Evolutionary conservation across 2,113 vertebrate genomes (phyloP).

Genomic region (Gasterosteus nipponicus): DNA sequence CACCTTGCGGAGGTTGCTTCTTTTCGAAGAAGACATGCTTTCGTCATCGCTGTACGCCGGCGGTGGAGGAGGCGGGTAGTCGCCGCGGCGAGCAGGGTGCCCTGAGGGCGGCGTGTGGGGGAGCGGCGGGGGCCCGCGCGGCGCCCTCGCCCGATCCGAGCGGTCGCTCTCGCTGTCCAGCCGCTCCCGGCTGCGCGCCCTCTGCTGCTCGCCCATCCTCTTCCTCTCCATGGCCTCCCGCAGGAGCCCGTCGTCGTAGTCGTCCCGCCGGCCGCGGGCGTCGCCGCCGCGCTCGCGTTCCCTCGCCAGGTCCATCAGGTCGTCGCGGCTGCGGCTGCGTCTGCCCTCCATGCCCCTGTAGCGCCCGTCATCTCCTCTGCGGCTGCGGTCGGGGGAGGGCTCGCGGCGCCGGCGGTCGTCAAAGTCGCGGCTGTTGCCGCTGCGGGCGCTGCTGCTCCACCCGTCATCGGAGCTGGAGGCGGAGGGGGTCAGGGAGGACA

Average conservation of each 20-base stretch:
- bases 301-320: conserved; percentile 79
- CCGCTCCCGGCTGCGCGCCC: conserved; percentile 79
- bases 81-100: conserved; percentile 61
- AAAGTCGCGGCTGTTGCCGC: conserved; percentile 56
- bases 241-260: conserved; percentile 85
- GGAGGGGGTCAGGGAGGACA: no score
- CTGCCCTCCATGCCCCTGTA: conserved; percentile 59
- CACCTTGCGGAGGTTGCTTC: conserved; percentile 86
- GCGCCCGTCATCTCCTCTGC: conserved; percentile 17
- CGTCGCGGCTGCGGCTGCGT: conserved; percentile 88
- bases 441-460: conserved; percentile 76
- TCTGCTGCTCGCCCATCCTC: conserved; percentile 79
- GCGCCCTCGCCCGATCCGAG: conserved; percentile 66
- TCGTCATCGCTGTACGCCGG: conserved; percentile 86
- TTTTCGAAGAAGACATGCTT: conserved; percentile 84
- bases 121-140: conserved; percentile 75
- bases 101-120: conserved; percentile 73
- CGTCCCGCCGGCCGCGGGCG: conserved; percentile 50
- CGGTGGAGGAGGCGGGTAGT: conserved; percentile 71
- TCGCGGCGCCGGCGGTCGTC: conserved; percentile 76
- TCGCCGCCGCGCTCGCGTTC: conserved; percentile 33
- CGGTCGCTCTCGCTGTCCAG: conserved; percentile 80
- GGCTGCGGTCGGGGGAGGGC: conserved; percentile 72
- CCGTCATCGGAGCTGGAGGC: conserved; percentile 77
- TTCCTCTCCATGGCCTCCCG: conserved; percentile 88